Evolutionary conservation across 2,888 invertebrate genomes (phyloP).

Genomic region (Spodoptera littoralis): DNA sequence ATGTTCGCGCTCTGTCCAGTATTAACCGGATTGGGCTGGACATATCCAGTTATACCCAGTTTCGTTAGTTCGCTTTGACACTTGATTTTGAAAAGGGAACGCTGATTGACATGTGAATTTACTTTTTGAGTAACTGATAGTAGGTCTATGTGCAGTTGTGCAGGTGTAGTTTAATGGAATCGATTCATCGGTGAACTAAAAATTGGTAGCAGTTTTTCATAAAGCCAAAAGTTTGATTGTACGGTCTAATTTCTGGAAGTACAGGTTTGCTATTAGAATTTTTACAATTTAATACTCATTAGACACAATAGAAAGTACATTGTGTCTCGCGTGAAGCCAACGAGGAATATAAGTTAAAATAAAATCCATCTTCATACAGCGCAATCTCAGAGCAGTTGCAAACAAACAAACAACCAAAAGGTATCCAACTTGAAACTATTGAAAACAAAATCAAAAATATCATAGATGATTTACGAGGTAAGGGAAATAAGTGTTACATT

Average conservation of each 20-base stretch:
- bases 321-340: too few species aligned
- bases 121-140: slow-evolving; percentile 35
- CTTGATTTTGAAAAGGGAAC: slow-evolving; percentile 54
- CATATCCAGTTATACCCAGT: slow-evolving; percentile 67
- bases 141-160: slow-evolving; percentile 6
- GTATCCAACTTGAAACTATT: slow-evolving; percentile 41
- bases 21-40: slow-evolving; percentile 67
- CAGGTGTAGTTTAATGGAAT: neutral
- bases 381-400: slow-evolving; percentile 3
- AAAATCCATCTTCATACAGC: too few species aligned
- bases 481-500: slow-evolving; percentile 55
- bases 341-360: too few species aligned
- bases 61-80: slow-evolving; percentile 61
- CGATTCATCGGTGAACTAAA: neutral
- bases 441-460: slow-evolving; percentile 48
- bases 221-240: too few species aligned
- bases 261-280: too few species aligned
- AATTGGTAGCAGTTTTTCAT: too few species aligned
- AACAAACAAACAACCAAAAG: slow-evolving; percentile 19
- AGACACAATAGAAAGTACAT: too few species aligned
- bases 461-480: slow-evolving; percentile 60
- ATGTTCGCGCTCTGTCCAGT: slow-evolving; percentile 54
- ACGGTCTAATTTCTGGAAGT: too few species aligned
- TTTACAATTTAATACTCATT: too few species aligned
- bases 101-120: slow-evolving; percentile 54